Conservation (phyloP, 2,113 vertebrate species). For the Myrmecophaga tridactyla region DNA sequence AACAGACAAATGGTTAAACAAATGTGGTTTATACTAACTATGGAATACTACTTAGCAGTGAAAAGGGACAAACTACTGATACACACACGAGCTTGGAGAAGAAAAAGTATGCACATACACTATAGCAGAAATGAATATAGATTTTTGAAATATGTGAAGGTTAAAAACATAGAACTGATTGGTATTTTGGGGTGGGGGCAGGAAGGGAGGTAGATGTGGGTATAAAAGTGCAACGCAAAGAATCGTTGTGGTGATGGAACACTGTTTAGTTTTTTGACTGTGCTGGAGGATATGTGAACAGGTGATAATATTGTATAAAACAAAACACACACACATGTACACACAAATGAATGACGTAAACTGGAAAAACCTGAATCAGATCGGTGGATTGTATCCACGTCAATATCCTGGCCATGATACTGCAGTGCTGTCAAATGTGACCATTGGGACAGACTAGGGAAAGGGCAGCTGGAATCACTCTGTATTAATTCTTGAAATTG, state of each 20-base stretch:
- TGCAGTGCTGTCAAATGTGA: neutral
- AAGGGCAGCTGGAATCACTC: neutral
- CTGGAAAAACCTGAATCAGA: neutral
- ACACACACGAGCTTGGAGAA: too few relatives aligned
- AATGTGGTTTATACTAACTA: neutral
- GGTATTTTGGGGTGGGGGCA: neutral
- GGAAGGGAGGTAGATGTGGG: rapidly evolving
- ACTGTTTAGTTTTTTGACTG: neutral
- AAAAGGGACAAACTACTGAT: neutral
- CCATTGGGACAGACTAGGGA: neutral
- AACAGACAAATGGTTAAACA: neutral
- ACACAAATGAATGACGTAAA: neutral
- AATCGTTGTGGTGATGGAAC: neutral
- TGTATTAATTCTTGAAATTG: neutral
- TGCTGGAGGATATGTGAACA: neutral
- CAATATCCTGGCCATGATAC: neutral
- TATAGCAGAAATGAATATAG: neutral
- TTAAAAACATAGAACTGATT: neutral
- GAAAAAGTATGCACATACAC: neutral
- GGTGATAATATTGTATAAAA: neutral
- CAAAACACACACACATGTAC: neutral
- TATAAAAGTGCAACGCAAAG: neutral
- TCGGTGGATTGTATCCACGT: neutral
- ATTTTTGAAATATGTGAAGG: neutral
- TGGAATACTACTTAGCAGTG: neutral